These are phyloP conservation scores for Botrylloides violaceus DNA, from an alignment of 23 tunicate genomes.

Conservation along the genomic window DNA sequence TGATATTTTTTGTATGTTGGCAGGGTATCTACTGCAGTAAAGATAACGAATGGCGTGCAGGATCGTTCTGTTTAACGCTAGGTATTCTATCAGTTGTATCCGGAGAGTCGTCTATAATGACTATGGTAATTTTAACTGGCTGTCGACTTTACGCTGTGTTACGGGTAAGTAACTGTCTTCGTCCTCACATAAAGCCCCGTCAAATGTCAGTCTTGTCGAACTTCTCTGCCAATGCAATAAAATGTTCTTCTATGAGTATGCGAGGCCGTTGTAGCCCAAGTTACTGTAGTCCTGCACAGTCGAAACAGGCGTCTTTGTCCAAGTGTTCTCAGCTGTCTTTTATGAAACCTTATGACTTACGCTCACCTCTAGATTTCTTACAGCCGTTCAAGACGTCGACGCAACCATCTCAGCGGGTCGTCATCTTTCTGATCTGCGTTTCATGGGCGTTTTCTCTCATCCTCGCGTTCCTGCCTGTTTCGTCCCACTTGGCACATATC, in stretches of 20 bases:
- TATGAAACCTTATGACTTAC: too few species aligned
- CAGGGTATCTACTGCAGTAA: slow-evolving; percentile 23
- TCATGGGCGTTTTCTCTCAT: slow-evolving; percentile 45
- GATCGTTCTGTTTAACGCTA: slow-evolving; percentile 11
- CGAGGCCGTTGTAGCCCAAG: too few species aligned
- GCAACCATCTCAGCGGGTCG: slow-evolving; percentile 16
- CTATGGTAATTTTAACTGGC: slow-evolving; percentile 25
- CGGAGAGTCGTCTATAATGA: slow-evolving; percentile 26
- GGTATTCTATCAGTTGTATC: slow-evolving; percentile 28
- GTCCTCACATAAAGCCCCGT: too few species aligned
- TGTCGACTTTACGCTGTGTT: slow-evolving; percentile 11
- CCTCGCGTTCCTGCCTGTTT: slow-evolving; percentile 49
- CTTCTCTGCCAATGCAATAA: too few species aligned
- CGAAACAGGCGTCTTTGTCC: too few species aligned
- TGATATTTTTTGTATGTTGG: neutral
- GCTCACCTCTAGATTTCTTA: slow-evolving; percentile 7
- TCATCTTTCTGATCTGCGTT: slow-evolving; percentile 15
- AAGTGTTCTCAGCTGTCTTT: too few species aligned
- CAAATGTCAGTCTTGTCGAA: too few species aligned
- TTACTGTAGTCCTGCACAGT: too few species aligned
- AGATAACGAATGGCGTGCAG: slow-evolving; percentile 20
- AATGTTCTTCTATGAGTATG: too few species aligned
- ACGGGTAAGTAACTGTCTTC: slow-evolving; percentile 20
- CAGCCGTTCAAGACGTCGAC: slow-evolving; percentile 61
- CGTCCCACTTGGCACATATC: slow-evolving; percentile 14